Conservation (phyloP, 2,888 invertebrate species). For the Sclerodermus sp. region DNA sequence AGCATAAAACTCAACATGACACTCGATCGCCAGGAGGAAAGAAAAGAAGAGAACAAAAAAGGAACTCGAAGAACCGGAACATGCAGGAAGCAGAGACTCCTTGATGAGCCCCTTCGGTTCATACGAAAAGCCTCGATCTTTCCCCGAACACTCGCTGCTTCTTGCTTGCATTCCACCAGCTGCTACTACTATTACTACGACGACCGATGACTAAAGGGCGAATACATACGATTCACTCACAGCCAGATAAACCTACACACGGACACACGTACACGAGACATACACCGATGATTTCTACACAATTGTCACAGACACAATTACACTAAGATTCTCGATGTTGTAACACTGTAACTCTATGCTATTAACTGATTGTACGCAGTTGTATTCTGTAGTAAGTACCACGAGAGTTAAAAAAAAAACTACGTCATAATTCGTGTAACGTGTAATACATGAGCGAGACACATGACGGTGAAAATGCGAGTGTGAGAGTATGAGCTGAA, state of each 20-base stretch:
- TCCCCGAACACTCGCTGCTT: no score
- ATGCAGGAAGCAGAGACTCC: no score
- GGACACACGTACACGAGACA: constrained; percentile 16
- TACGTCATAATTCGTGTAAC: constrained; percentile 26
- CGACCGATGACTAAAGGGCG: not conserved
- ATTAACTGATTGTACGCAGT: constrained; percentile 49
- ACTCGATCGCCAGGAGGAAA: constrained; percentile 9
- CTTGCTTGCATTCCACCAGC: no score
- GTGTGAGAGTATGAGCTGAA: constrained; percentile 6
- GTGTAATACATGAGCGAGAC: constrained; percentile 11
- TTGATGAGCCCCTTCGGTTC: no score
- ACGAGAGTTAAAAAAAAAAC: constrained; percentile 23
- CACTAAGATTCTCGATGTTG: constrained; percentile 53
- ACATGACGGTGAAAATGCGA: not conserved
- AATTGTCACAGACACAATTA: constrained; percentile 8
- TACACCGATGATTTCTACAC: constrained; percentile 5
- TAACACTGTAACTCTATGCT: constrained; percentile 53
- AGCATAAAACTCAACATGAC: constrained; percentile 16
- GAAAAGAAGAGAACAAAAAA: constrained; percentile 6
- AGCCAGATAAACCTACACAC: constrained; percentile 15
- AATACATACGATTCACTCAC: constrained; percentile 4
- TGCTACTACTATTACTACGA: not conserved
- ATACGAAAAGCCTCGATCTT: no score
- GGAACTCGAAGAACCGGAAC: not conserved
- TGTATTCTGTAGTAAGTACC: constrained; percentile 46